Conservation (phyloP, 2,888 invertebrate species). For the Spodoptera exigua region DNA sequence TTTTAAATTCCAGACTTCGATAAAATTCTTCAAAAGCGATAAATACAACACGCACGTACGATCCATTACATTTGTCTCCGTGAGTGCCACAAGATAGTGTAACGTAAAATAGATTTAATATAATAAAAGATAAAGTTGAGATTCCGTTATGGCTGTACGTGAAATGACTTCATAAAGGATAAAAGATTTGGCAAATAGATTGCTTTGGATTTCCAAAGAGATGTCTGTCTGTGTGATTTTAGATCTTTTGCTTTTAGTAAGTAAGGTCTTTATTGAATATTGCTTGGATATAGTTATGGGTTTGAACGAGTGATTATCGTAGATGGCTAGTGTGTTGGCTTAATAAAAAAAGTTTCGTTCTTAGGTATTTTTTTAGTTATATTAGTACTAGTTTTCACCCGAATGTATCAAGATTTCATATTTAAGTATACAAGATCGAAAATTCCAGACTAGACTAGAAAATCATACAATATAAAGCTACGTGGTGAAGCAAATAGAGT, state of each 20-base stretch:
- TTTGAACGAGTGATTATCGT: too few species aligned
- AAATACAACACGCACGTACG: constrained; percentile 48
- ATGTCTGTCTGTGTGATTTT: constrained; percentile 18
- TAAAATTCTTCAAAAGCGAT: constrained; percentile 27
- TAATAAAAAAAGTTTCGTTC: too few species aligned
- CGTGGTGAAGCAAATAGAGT: too few species aligned
- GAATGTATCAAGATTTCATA: too few species aligned
- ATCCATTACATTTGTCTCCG: constrained; percentile 21
- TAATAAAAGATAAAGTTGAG: constrained; percentile 33
- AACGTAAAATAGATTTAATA: constrained; percentile 23
- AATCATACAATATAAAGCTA: too few species aligned
- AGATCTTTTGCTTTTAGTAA: constrained; percentile 12
- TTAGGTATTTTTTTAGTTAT: too few species aligned
- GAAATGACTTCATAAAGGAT: constrained; percentile 33
- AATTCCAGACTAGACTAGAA: too few species aligned
- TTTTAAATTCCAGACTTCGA: constrained; percentile 15
- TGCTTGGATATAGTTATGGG: too few species aligned
- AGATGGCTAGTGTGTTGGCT: too few species aligned
- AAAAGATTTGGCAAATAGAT: constrained; percentile 40
- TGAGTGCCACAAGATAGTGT: not conserved
- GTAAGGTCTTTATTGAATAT: constrained; percentile 1
- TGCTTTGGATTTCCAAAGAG: constrained; percentile 36
- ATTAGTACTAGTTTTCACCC: too few species aligned
- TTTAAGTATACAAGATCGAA: too few species aligned
- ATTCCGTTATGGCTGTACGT: constrained; percentile 20